phyloP scores from a whole-genome alignment of 1,140 invertebrate species.

The Ptiloglossa arizonensis region DNA sequence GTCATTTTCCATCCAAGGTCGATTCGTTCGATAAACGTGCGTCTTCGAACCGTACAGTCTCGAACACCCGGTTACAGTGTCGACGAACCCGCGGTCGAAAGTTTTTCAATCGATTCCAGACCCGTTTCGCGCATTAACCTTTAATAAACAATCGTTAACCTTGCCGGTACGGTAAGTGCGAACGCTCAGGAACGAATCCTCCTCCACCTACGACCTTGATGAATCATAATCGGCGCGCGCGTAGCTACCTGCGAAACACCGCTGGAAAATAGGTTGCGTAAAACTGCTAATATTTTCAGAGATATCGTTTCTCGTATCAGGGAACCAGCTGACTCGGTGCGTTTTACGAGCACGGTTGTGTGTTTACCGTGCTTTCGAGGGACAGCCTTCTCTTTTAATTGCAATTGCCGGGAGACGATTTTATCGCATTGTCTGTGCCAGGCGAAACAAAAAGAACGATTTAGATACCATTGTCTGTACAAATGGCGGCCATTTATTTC shows the following conservation, averaged over 20 bases:
- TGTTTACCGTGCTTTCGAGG: not conserved
- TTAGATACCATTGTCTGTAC: too few relatives aligned
- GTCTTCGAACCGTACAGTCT: not conserved
- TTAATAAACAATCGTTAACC: slow-evolving; percentile 19
- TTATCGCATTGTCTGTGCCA: not conserved
- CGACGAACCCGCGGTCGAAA: not conserved
- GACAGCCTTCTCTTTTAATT: not conserved
- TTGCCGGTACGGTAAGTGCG: not conserved
- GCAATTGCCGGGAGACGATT: not conserved
- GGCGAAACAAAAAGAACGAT: not conserved
- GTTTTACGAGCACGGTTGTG: not conserved
- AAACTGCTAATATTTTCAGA: slow-evolving; percentile 20
- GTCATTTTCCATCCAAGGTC: not conserved
- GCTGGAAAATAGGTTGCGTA: slow-evolving; percentile 5
- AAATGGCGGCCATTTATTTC: too few relatives aligned
- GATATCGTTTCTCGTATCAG: not conserved
- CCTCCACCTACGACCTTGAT: not conserved
- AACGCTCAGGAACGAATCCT: not conserved
- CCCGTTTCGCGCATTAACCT: slow-evolving; percentile 13
- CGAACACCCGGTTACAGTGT: not conserved
- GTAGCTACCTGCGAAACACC: not conserved
- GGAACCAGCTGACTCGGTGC: not conserved
- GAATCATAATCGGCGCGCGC: slow-evolving; percentile 1
- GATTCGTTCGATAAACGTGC: not conserved
- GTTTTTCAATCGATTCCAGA: slow-evolving; percentile 4